Evolutionary conservation across 1,140 invertebrate species (phyloP).

Genomic region (Neodiprion virginianus): DNA sequence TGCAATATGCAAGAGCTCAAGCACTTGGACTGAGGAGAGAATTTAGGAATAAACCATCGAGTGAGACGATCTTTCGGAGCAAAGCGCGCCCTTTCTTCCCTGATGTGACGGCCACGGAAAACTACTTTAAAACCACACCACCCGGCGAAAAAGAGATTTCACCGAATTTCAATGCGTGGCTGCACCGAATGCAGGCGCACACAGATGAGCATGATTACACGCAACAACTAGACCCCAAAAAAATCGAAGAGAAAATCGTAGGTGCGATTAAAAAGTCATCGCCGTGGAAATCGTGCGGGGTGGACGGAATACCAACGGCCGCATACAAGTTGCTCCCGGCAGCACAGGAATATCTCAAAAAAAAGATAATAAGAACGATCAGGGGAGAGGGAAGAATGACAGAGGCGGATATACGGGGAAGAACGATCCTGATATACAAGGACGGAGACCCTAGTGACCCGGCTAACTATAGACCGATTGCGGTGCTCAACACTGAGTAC

Average conservation of each 20-base stretch:
- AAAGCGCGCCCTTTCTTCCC: background rate
- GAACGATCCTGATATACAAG: slow-evolving; percentile 19
- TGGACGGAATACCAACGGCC: slow-evolving; percentile 17
- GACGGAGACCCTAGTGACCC: slow-evolving; percentile 21
- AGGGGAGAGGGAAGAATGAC: background rate
- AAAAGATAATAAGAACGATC: background rate
- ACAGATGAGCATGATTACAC: background rate
- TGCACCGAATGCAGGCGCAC: background rate
- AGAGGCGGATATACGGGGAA: slow-evolving; percentile 17
- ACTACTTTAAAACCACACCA: background rate
- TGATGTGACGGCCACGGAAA: slow-evolving; percentile 7
- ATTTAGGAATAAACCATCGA: slow-evolving; percentile 11
- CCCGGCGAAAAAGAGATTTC: background rate
- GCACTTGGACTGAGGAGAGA: slow-evolving; percentile 3
- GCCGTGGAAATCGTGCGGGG: slow-evolving; percentile 19
- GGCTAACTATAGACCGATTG: slow-evolving; percentile 37
- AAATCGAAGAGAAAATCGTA: background rate
- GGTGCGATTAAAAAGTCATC: background rate
- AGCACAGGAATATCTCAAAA: background rate
- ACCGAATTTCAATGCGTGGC: slow-evolving; percentile 10
- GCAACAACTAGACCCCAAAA: background rate
- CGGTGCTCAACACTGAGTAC: slow-evolving; percentile 29
- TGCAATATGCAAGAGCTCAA: background rate
- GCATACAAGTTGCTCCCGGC: slow-evolving; percentile 13
- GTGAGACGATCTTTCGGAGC: background rate